Evolutionary conservation across 2,888 invertebrate species (phyloP).

Genomic region (Dynastes grantii): DNA sequence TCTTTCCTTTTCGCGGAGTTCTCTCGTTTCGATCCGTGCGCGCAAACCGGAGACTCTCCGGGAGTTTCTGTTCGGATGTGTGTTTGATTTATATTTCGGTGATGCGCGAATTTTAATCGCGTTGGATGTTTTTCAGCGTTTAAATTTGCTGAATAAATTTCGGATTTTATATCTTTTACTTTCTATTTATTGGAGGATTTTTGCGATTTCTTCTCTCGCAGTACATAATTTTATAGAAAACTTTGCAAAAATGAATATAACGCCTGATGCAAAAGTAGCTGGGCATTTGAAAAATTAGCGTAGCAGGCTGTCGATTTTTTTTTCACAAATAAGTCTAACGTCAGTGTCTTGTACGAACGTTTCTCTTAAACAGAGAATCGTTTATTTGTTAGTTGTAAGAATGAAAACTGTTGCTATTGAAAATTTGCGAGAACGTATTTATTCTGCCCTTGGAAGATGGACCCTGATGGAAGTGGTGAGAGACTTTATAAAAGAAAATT

Average conservation of each 20-base stretch:
- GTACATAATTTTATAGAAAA: background rate
- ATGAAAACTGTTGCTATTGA: too few species aligned
- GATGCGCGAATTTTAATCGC: slow-evolving; percentile 47
- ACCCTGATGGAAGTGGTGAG: too few species aligned
- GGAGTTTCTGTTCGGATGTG: slow-evolving; percentile 47
- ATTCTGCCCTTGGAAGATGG: too few species aligned
- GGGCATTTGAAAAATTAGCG: too few species aligned
- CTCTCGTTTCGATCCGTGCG: slow-evolving; percentile 32
- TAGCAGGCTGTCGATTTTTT: too few species aligned
- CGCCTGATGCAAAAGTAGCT: too few species aligned
- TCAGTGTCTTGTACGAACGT: too few species aligned
- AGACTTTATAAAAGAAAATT: too few species aligned
- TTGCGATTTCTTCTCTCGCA: background rate
- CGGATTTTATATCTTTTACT: slow-evolving; percentile 26
- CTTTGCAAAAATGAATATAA: background rate
- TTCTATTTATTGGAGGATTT: background rate
- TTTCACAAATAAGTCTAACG: too few species aligned
- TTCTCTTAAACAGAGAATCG: too few species aligned
- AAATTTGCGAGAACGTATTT: too few species aligned
- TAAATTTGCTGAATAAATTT: slow-evolving; percentile 36
- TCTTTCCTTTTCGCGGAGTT: background rate
- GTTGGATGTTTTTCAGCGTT: slow-evolving; percentile 35
- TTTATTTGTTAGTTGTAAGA: too few species aligned
- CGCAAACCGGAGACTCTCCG: slow-evolving; percentile 26
- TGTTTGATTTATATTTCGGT: slow-evolving; percentile 47